phyloP scores from a whole-genome alignment of 35 echinoderm and acorn worm species.

The Eucidaris tribuloides region DNA sequence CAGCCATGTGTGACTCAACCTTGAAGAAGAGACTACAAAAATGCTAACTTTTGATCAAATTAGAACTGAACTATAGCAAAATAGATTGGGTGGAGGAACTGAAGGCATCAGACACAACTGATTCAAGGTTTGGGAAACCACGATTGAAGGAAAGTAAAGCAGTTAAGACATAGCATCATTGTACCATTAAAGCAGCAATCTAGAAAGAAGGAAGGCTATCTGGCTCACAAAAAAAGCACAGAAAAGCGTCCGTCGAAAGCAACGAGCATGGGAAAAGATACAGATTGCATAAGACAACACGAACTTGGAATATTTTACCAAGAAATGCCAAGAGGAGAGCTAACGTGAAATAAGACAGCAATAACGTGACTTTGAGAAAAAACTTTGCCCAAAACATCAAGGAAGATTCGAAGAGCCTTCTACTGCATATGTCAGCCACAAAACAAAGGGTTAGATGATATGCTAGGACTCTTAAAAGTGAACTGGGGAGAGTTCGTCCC shows the following conservation, averaged over 20 bases:
- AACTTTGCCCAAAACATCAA: slow-evolving; percentile 41
- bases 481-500: not conserved
- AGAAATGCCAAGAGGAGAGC: not conserved
- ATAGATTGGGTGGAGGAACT: not conserved
- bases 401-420: slow-evolving; percentile 29
- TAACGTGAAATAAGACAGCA: not conserved
- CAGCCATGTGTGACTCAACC: not conserved
- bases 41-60: slow-evolving; percentile 17
- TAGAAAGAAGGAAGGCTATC: slow-evolving; percentile 13
- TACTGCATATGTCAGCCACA: slow-evolving; percentile 27
- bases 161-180: not conserved
- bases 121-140: not conserved
- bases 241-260: not conserved
- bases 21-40: slow-evolving; percentile 36
- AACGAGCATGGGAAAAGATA: slow-evolving; percentile 34
- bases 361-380: slow-evolving; percentile 29
- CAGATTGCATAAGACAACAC: not conserved
- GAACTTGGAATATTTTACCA: slow-evolving; percentile 16
- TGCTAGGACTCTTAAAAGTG: not conserved
- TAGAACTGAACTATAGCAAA: not conserved
- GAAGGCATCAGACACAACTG: not conserved
- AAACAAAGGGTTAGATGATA: slow-evolving; percentile 42
- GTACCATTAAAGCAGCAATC: slow-evolving; percentile 16
- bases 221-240: slow-evolving; percentile 9
- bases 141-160: not conserved